Evolutionary conservation across 2,113 vertebrate species (phyloP).

Genomic region (Struthidea cinerea): DNA sequence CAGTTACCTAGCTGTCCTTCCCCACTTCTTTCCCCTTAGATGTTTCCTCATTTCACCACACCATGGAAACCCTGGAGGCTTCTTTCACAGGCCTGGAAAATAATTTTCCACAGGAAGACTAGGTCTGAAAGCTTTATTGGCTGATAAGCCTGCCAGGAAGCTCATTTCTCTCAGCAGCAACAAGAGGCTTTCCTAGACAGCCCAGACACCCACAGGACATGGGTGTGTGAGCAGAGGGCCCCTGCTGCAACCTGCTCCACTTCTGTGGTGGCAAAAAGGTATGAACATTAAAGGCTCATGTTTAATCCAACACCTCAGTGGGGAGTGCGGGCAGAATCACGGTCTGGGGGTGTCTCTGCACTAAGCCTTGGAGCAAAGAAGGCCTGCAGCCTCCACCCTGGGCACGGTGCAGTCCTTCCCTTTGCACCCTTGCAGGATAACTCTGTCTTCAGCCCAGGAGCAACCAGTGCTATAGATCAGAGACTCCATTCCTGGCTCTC

Average conservation of each 20-base stretch:
- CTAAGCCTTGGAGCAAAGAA: neutral
- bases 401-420: neutral
- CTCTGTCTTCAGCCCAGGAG: neutral
- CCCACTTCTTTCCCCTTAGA: neutral
- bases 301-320: neutral
- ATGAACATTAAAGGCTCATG: accelerated
- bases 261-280: neutral
- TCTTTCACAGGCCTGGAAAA: neutral
- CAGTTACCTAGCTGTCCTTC: neutral
- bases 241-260: neutral
- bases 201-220: neutral
- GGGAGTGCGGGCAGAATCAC: neutral
- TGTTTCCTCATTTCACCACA: neutral
- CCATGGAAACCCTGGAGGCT: neutral
- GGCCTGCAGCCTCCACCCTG: neutral
- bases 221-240: neutral
- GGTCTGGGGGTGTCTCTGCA: neutral
- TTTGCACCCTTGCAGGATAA: neutral
- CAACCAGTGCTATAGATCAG: accelerated
- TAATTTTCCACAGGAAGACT: neutral
- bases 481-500: neutral
- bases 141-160: neutral
- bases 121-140: neutral
- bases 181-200: neutral
- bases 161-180: neutral